Evolutionary conservation across 37 sponge, comb jelly and placozoan genomes (phyloP), one percentile per base, ranked within the genome.

Genomic region (Ianthella basta): DNA sequence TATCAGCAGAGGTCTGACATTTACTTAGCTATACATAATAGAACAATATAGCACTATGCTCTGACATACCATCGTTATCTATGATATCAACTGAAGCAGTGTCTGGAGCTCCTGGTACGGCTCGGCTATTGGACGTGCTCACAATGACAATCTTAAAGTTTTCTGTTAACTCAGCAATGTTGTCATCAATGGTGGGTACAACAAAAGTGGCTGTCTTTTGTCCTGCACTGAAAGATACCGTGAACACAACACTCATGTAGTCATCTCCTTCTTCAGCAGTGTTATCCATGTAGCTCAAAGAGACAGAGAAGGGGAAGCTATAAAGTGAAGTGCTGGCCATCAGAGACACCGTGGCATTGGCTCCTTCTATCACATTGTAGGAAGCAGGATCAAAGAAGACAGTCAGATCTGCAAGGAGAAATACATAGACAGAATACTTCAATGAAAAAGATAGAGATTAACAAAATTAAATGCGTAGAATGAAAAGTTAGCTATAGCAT

Each of bases 11-110:
- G n/a, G n/a, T n/a, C n/a, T n/a, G n/a, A n/a, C n/a, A n/a, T n/a
- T n/a, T n/a, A n/a, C n/a, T n/a, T n/a, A n/a, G n/a, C n/a, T n/a
- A n/a, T n/a, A n/a, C n/a, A n/a, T n/a, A n/a, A n/a, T n/a, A n/a
- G n/a, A n/a, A n/a, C n/a, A n/a, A n/a, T n/a, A n/a, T n/a, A n/a
- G n/a, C n/a, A n/a, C n/a, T n/a, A n/a, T n/a, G n/a, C n/a, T n/a
- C n/a, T n/a, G n/a, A n/a, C n/a, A n/a, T 44, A 75, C 78, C 78
- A 75, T 75, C 78, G 40, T 75, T 44, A 41, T 75, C 78, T 15
- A 14, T 10, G 37, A 75, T 75, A 2, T 10, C 21, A 4, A 75
- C 10, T 2, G 53, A 40, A 12, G 37, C 54, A 50, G 40, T 50
- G 39, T 75, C 54, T 2, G 78, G 54, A 41, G 70, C 10, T 13